phyloP scores from a whole-genome alignment of 2,797 vertebrate species.

The Rhynchotus rufescens region DNA sequence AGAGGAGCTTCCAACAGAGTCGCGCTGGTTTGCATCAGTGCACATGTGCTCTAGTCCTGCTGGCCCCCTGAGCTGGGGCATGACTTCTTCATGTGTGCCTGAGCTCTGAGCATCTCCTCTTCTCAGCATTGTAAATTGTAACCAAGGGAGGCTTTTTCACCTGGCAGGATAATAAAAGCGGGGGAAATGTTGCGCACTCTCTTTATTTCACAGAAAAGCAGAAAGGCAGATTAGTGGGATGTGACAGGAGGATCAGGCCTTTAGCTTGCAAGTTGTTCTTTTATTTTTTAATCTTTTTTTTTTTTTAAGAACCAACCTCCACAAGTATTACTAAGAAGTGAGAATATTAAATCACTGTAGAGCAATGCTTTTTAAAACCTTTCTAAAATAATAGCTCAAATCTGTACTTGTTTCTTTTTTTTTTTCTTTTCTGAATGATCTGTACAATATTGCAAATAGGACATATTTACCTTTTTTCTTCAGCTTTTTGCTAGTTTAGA shows the following conservation, averaged over 20 bases:
- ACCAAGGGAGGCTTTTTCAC: not conserved
- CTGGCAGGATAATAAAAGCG: not conserved
- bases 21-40: not conserved
- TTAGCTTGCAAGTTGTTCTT: not conserved
- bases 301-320: not conserved
- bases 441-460: not conserved
- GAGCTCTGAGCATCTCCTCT: not conserved
- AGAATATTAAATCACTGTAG: not conserved
- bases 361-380: not conserved
- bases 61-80: not conserved
- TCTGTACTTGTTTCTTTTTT: not conserved
- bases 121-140: not conserved
- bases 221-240: slow-evolving; percentile 4
- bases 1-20: not conserved
- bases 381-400: slow-evolving; percentile 48
- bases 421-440: slow-evolving; percentile 11
- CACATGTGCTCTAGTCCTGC: too few relatives aligned
- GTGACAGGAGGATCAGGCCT: slow-evolving; percentile 30
- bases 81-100: not conserved
- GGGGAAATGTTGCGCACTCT: not conserved
- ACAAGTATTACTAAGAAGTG: not conserved
- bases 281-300: not conserved
- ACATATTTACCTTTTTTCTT: slow-evolving; percentile 36
- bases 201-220: slow-evolving; percentile 2
- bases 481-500: slow-evolving; percentile 23